Evolutionary conservation across 1,140 invertebrate species (phyloP).

Genomic region (Halesus radiatus): DNA sequence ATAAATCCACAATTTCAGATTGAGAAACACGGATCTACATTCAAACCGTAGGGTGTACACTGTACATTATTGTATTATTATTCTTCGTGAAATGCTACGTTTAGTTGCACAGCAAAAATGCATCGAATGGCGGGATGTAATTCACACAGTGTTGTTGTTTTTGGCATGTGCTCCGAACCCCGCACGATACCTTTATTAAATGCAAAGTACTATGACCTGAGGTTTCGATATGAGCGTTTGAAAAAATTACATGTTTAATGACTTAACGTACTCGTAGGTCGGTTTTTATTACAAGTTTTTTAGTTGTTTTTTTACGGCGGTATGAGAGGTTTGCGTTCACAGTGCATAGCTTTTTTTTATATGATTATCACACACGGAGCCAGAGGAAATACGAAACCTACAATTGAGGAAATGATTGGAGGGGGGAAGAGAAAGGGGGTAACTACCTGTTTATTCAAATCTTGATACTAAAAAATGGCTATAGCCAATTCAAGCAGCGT

Average conservation of each 20-base stretch:
- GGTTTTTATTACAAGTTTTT: not conserved
- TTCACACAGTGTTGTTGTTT: constrained; percentile 25
- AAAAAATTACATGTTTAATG: not conserved
- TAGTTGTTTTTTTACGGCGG: too few species aligned
- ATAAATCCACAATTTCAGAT: too few species aligned
- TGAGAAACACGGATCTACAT: not conserved
- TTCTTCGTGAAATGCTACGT: not conserved
- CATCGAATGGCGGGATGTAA: not conserved
- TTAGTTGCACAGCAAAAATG: constrained; percentile 5
- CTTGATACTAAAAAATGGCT: too few species aligned
- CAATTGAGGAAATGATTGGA: not conserved
- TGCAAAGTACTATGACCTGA: not conserved
- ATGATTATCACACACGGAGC: not conserved
- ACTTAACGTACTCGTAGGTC: not conserved
- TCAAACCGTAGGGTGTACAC: not conserved
- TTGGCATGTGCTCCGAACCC: not conserved
- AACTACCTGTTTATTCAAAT: too few species aligned
- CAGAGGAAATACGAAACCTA: not conserved
- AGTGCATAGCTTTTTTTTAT: not conserved
- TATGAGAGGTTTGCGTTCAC: too few species aligned
- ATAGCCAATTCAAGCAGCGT: too few species aligned
- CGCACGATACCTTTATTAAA: constrained; percentile 24
- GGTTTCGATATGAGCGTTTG: not conserved
- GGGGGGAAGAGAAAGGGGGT: too few species aligned
- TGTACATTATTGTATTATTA: not conserved